These are phyloP conservation scores for Hydrochoerus hydrochaeris DNA, from an alignment of 2,113 vertebrate genomes.

Conservation along the genomic window DNA sequence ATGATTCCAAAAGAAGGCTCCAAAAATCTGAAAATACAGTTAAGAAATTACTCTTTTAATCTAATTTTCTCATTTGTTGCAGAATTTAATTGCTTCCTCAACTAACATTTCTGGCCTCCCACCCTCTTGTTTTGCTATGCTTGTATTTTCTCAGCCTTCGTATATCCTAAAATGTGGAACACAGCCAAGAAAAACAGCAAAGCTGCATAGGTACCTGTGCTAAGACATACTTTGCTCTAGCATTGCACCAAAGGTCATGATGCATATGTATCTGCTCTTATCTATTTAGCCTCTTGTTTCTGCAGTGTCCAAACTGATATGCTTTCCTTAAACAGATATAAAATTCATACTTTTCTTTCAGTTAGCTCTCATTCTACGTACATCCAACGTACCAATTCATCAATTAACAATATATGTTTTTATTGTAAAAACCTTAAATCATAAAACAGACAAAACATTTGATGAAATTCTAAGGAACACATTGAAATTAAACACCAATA, in stretches of 20 bases:
- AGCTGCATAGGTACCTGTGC: neutral
- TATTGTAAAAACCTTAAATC: neutral
- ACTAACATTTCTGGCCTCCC: neutral
- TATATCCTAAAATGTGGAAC: neutral
- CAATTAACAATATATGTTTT: neutral
- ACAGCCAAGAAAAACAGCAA: neutral
- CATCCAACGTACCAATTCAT: neutral
- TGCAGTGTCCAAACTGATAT: neutral
- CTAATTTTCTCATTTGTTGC: neutral
- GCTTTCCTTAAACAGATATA: neutral
- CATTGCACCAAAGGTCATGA: neutral
- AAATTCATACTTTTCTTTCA: neutral
- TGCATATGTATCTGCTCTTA: neutral
- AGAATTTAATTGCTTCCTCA: neutral
- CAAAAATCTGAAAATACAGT: neutral
- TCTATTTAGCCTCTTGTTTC: neutral
- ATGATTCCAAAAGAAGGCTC: neutral
- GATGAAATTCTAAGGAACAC: neutral
- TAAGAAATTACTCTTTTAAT: too few species aligned
- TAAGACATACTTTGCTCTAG: neutral
- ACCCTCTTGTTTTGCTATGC: neutral
- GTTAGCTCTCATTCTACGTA: neutral
- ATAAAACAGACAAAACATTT: neutral
- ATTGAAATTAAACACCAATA: neutral
- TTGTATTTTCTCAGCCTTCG: neutral